Evolutionary conservation across 2,797 vertebrate species (phyloP).

Genomic region (Poecilia picta): DNA sequence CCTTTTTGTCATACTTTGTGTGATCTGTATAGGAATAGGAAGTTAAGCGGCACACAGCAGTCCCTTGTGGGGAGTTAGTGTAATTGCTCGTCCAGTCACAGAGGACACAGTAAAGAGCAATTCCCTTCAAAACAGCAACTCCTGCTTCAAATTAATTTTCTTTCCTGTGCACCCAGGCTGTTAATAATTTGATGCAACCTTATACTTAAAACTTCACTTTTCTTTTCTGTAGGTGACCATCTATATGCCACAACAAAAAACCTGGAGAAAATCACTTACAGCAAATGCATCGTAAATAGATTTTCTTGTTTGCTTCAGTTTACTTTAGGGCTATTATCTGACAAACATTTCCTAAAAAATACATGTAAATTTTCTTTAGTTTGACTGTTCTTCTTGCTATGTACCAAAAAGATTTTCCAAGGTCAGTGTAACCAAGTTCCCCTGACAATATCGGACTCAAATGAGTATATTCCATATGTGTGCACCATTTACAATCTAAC

Average conservation of each 20-base stretch:
- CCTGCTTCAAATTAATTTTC: conserved; percentile 20
- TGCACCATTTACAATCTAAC: background rate
- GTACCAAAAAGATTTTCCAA: background rate
- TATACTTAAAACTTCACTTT: background rate
- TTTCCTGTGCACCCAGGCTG: conserved; percentile 25
- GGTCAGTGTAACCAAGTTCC: conserved; percentile 24
- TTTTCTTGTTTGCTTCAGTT: background rate
- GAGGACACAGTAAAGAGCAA: conserved; percentile 42
- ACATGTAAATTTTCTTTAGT: conserved; percentile 5
- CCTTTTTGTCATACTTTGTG: conserved; percentile 29
- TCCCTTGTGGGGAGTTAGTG: conserved; percentile 72
- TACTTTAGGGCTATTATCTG: background rate
- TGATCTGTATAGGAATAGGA: conserved; percentile 30
- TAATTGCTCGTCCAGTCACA: conserved; percentile 63
- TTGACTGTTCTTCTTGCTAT: background rate
- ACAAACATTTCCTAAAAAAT: conserved; percentile 14
- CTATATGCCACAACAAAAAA: background rate
- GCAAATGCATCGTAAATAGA: background rate
- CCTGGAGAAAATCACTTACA: background rate
- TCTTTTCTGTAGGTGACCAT: background rate
- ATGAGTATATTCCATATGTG: conserved; percentile 17
- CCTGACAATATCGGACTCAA: conserved; percentile 22
- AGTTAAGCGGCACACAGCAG: conserved; percentile 64
- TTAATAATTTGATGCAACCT: background rate
- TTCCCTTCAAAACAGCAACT: conserved; percentile 32